These are phyloP conservation scores for Palloptera scutellata DNA, from an alignment of 2,888 invertebrate genomes.

Conservation along the genomic window DNA sequence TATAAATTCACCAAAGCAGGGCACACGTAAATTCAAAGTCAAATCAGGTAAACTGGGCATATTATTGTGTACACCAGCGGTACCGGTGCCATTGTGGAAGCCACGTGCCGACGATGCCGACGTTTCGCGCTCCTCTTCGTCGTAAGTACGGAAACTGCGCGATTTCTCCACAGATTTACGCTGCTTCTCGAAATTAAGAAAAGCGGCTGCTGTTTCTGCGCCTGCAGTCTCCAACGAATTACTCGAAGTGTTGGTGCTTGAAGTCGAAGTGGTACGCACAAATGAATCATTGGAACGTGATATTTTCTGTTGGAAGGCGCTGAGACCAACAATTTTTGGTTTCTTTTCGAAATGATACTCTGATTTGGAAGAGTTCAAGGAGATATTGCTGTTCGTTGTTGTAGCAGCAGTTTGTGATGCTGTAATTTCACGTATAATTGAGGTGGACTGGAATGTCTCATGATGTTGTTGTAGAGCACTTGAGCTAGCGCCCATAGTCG, in stretches of 20 bases:
- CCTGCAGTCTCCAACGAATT: conserved; percentile 50
- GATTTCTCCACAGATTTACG: conserved; percentile 74
- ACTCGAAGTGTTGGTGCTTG: conserved; percentile 27
- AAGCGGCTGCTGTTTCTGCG: conserved; percentile 19
- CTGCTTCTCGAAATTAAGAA: conserved; percentile 51
- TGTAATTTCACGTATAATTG: conserved; percentile 54
- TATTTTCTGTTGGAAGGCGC: conserved; percentile 68
- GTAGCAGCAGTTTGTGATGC: conserved; percentile 32
- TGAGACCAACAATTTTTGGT: conserved; percentile 66
- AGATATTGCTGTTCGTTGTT: conserved; percentile 4
- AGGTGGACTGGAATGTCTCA: conserved; percentile 59
- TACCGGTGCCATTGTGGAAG: neutral
- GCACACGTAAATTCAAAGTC: conserved; percentile 53
- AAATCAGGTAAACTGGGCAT: conserved; percentile 63
- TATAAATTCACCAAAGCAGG: conserved; percentile 46
- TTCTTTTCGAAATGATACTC: conserved; percentile 59
- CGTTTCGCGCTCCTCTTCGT: conserved; percentile 52
- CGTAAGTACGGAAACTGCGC: conserved; percentile 74
- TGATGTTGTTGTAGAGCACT: conserved; percentile 32
- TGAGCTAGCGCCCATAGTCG: no score
- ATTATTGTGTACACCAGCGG: conserved; percentile 47
- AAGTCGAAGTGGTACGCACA: conserved; percentile 49
- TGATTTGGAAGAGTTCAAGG: conserved; percentile 21
- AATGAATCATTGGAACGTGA: conserved; percentile 63
- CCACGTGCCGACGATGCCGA: no score